Base-by-base conservation (phyloP, 2,888 invertebrate species). In the Mystacides longicornis region DNA sequence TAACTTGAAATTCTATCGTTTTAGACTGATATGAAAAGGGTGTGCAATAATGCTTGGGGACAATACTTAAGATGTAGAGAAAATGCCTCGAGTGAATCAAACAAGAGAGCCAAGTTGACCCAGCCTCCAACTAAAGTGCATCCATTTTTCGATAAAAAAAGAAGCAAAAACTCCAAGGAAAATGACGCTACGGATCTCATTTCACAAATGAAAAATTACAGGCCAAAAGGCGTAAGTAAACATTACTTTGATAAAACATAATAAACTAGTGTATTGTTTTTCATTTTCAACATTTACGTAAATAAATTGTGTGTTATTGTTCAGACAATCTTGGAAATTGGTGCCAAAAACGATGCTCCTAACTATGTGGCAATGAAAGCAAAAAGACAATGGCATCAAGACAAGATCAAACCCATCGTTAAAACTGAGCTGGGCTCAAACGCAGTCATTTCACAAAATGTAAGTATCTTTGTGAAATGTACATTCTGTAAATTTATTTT, bases 321-420 rank as follows among this genome's bases (percentile, higher is more conserved):
- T 37, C 72, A 93, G 93, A 98, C 96, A 0, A 89, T 98, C 65
- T 91, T 98, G 71, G 98, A 98, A 75, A 79, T 97, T 50, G 88
- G 89, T 46, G 82, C 87, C 0, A 89, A 87, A 67, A 81, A 85
- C 64, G 84, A 92, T 67, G 87, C 91, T 0, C 78, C 82, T 1
- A 85, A 85, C 67, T 88, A 87, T 63, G 71, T 82, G 55, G 85
- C 90, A 0, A 98, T 98, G 96, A 91, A 93, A 69, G 79, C 82
- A 11, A 95, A 94, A 71, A 81, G 97, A 49, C 78, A 82, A 61
- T 76, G 84, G 67, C 82, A 95, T 73, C 74, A 83, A 68, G 68
- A 82, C 67, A 67, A 77, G 71, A 77, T 86, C 68, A 65, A 68
- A 64, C 60, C 70, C 65, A 70, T 71, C 59, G 68, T 70, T 51